These are phyloP conservation scores for Atlantisia rogersi DNA, from an alignment of 2,113 vertebrate genomes.

Conservation along the genomic window DNA sequence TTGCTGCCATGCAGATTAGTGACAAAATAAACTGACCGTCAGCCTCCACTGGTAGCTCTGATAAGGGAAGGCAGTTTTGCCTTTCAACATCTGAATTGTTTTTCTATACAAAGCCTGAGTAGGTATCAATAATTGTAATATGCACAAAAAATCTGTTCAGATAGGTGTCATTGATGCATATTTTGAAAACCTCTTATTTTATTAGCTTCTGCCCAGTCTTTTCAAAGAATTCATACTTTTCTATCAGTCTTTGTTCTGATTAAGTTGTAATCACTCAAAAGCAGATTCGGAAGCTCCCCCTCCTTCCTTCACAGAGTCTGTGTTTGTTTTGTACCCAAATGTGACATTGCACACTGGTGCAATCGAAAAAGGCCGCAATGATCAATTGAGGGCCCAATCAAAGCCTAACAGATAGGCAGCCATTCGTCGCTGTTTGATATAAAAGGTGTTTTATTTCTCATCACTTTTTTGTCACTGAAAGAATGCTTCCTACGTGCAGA, in stretches of 20 bases:
- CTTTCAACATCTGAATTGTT: not conserved
- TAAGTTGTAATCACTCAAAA: conserved; percentile 43
- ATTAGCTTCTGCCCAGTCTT: conserved; percentile 36
- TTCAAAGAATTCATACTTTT: conserved; percentile 5
- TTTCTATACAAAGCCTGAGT: not conserved
- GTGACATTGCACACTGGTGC: conserved; percentile 41
- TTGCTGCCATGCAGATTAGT: not conserved
- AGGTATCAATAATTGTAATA: conserved; percentile 21
- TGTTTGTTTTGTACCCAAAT: conserved; percentile 65
- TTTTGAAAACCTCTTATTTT: conserved; percentile 4
- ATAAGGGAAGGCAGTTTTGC: not conserved
- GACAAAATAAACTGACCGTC: not conserved
- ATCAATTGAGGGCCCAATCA: conserved; percentile 81
- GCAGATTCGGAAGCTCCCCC: conserved; percentile 36
- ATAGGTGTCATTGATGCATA: conserved; percentile 2
- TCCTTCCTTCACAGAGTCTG: not conserved
- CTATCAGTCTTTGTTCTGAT: conserved; percentile 34
- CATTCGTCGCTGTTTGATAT: conserved; percentile 84
- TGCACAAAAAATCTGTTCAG: conserved; percentile 35
- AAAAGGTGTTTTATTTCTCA: conserved; percentile 95
- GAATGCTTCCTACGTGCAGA: conserved; percentile 95
- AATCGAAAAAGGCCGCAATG: conserved; percentile 62
- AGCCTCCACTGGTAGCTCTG: not conserved
- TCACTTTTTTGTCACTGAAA: conserved; percentile 96
- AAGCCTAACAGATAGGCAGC: conserved; percentile 77